phyloP scores from a whole-genome alignment of 1,140 invertebrate species.

The Musca domestica region DNA sequence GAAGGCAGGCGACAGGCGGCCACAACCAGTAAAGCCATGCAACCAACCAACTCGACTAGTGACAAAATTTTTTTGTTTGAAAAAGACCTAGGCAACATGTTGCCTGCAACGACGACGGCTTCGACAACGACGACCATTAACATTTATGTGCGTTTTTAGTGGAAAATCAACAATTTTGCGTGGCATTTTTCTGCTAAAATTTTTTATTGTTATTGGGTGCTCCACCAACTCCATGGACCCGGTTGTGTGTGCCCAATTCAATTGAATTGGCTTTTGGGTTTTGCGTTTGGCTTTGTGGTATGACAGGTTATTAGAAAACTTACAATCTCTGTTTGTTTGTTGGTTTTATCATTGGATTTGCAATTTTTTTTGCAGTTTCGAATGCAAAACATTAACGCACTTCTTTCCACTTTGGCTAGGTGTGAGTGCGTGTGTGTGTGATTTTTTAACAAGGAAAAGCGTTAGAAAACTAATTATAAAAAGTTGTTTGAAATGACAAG shows the following conservation, averaged over 20 bases:
- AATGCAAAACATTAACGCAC: constrained; percentile 4
- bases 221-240: background rate
- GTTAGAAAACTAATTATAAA: constrained; percentile 21
- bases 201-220: too few relatives aligned
- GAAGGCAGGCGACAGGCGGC: too few relatives aligned
- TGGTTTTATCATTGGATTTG: too few relatives aligned
- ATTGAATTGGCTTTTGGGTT: background rate
- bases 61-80: too few relatives aligned
- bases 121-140: background rate
- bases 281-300: background rate
- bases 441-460: constrained; percentile 8
- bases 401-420: background rate
- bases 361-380: too few relatives aligned
- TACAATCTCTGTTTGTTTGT: too few relatives aligned
- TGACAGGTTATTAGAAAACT: constrained; percentile 20
- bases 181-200: constrained; percentile 20
- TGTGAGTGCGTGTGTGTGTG: background rate
- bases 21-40: background rate
- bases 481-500: constrained; percentile 16
- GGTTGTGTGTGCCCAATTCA: background rate
- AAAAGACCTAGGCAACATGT: too few relatives aligned
- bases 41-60: background rate
- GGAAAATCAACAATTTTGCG: constrained; percentile 11
- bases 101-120: background rate
- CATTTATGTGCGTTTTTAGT: too few relatives aligned